Evolutionary conservation across 2,797 vertebrate species (phyloP).

Genomic region (Tapirus indicus): DNA sequence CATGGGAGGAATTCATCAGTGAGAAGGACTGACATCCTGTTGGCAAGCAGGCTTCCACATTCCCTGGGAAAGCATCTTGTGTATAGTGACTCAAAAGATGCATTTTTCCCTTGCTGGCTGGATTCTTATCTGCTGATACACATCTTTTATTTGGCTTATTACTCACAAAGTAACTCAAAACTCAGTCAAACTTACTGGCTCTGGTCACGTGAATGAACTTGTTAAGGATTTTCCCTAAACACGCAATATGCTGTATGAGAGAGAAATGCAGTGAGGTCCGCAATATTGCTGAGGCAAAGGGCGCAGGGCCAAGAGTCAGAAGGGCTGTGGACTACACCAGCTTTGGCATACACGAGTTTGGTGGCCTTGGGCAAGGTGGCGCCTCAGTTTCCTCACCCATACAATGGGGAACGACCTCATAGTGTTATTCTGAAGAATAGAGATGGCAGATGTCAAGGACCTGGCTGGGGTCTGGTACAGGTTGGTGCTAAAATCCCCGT

Average conservation of each 20-base stretch:
- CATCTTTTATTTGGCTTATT: neutral
- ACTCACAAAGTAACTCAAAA: neutral
- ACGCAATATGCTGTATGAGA: fast-evolving
- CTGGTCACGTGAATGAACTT: fast-evolving
- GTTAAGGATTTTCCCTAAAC: neutral
- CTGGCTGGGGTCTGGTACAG: neutral
- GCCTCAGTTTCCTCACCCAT: neutral
- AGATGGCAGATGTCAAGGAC: neutral
- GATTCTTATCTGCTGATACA: neutral
- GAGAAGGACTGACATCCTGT: neutral
- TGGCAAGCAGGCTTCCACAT: too few species aligned
- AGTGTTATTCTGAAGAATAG: too few species aligned
- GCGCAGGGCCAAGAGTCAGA: fast-evolving
- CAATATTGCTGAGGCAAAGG: fast-evolving
- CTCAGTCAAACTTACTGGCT: neutral
- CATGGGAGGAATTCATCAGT: neutral
- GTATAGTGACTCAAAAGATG: neutral
- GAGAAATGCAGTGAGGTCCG: too few species aligned
- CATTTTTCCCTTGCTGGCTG: neutral
- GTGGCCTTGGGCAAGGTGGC: neutral
- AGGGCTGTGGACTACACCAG: fast-evolving
- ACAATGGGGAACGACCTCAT: neutral
- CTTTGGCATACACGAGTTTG: fast-evolving
- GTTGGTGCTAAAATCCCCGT: neutral
- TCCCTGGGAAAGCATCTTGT: neutral